Evolutionary conservation across 2,888 invertebrate species (phyloP).

Genomic region (Portevinia maculata): DNA sequence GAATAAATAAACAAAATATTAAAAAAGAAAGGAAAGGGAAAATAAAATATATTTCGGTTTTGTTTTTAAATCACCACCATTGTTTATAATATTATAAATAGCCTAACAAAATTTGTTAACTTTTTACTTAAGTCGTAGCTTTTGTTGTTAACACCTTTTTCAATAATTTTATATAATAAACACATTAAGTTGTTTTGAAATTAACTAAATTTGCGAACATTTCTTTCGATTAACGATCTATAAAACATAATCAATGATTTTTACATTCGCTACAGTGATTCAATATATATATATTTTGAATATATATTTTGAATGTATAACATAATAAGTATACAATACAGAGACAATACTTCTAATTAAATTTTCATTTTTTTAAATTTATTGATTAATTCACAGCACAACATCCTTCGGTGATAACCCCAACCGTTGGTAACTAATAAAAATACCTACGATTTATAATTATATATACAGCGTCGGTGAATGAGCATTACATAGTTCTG

Average conservation of each 20-base stretch:
- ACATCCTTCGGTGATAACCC: constrained; percentile 11
- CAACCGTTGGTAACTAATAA: neutral
- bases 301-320: constrained; percentile 5
- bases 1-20: constrained; percentile 47
- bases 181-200: neutral
- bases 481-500: neutral
- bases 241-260: constrained; percentile 15
- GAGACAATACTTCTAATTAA: neutral
- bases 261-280: constrained; percentile 20
- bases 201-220: constrained; percentile 24
- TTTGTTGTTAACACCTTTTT: neutral
- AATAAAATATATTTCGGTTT: neutral
- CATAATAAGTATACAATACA: neutral
- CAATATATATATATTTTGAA: constrained; percentile 36
- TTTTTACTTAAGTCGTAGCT: constrained; percentile 4
- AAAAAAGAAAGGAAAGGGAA: constrained; percentile 6
- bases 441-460: neutral
- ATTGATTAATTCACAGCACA: constrained; percentile 63
- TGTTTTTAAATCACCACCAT: neutral
- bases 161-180: neutral
- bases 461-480: constrained; percentile 3
- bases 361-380: constrained; percentile 13
- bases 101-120: constrained; percentile 32
- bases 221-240: constrained; percentile 17
- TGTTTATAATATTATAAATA: neutral